These are phyloP conservation scores for Thalassoma bifasciatum DNA, from an alignment of 2,113 vertebrate species.

Conservation along the genomic window DNA sequence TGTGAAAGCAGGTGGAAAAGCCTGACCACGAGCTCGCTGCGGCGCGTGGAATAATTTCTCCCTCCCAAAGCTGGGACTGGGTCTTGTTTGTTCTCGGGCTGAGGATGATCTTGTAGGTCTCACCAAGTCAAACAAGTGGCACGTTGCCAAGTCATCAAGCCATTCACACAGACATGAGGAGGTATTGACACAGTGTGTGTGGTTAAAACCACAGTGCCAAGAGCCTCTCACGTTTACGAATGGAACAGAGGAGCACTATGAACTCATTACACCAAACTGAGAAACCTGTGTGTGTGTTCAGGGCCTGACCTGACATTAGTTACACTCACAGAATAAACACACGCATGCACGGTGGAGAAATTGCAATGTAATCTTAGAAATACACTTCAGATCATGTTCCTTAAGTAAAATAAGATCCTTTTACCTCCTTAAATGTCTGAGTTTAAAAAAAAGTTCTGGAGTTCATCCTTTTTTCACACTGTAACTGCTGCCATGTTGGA, in stretches of 20 bases:
- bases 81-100: slow-evolving; percentile 77
- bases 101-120: slow-evolving; percentile 82
- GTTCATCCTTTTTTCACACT: no score
- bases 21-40: slow-evolving; percentile 3
- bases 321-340: slow-evolving; percentile 32
- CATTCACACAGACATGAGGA: slow-evolving; percentile 71
- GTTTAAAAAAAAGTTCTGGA: no score
- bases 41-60: slow-evolving; percentile 45
- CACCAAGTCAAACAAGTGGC: slow-evolving; percentile 82
- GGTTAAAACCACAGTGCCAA: slow-evolving; percentile 59
- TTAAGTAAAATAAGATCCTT: neutral
- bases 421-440: neutral
- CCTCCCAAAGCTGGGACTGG: slow-evolving; percentile 38
- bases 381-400: neutral
- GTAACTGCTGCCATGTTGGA: no score
- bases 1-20: slow-evolving; percentile 61
- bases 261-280: slow-evolving; percentile 53
- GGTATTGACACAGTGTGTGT: slow-evolving; percentile 70
- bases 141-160: slow-evolving; percentile 75
- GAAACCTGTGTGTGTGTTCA: slow-evolving; percentile 42
- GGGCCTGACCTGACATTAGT: slow-evolving; percentile 37
- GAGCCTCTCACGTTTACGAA: slow-evolving; percentile 58
- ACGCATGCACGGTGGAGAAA: slow-evolving; percentile 14
- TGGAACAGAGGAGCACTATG: slow-evolving; percentile 46
- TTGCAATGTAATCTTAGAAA: neutral